Conservation (phyloP, 2,113 vertebrate species). For the Callipepla californica region DNA sequence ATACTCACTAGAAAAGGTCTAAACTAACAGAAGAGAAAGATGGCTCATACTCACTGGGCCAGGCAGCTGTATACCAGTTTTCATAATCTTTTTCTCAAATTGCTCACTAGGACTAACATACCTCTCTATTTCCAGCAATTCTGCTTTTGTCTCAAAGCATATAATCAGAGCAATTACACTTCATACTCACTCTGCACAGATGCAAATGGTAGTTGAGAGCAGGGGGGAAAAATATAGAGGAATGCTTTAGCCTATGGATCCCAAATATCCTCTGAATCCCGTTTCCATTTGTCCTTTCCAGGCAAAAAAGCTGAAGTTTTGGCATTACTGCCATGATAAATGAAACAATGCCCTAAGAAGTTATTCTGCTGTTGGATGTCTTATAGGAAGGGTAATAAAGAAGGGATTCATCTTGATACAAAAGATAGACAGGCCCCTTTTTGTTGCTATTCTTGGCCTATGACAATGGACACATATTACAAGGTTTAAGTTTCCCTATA, state of each 20-base stretch:
- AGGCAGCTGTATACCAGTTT: not conserved
- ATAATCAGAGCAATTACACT: not conserved
- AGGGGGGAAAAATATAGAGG: not conserved
- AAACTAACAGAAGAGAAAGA: not conserved
- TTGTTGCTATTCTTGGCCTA: conserved; percentile 27
- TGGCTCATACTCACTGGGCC: not conserved
- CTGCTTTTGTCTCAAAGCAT: not conserved
- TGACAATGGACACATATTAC: not conserved
- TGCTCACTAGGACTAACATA: not conserved
- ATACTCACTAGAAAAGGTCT: not conserved
- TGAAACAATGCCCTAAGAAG: not conserved
- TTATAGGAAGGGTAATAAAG: not conserved
- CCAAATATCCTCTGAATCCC: not conserved
- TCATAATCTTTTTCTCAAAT: not conserved
- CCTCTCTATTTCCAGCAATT: not conserved
- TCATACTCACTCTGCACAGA: not conserved
- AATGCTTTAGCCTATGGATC: not conserved
- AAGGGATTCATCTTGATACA: not conserved
- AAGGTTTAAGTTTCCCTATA: not conserved
- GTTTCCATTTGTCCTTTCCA: not conserved
- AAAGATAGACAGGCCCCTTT: not conserved
- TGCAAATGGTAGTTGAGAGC: not conserved
- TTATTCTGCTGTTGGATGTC: not conserved
- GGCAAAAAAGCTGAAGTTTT: not conserved
- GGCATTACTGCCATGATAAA: not conserved